Evolutionary conservation across 2,797 vertebrate genomes (phyloP), one percentile per base, ranked within the genome.

Genomic region (Eutrigla gurnardus): DNA sequence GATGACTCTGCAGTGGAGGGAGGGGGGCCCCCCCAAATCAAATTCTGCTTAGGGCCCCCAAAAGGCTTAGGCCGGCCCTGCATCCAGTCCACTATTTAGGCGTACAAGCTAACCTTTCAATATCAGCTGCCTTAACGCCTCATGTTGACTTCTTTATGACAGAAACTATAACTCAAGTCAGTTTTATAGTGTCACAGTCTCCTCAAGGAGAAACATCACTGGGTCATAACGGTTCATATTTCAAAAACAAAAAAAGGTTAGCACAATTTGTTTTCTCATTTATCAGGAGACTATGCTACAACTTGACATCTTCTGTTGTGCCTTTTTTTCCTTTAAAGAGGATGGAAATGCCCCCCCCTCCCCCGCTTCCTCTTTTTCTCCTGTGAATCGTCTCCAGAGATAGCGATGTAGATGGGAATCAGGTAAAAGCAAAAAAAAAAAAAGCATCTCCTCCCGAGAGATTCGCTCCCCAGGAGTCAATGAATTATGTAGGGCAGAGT

Each of bases 401-500:
- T 52, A 53, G 50, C 17, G n/a, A 65, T 75, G 70, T 43, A 66
- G 65, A 80, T 25, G 78, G 70, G 72, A 85, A 83, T 86, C 88
- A 87, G 86, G 88, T 92, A 83, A 86, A 81, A 77, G 81, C 83
- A 81, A 64, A 68, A 69, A 52, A 73, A 70, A 73, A 69, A 67
- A 61, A 73, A 75, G 63, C 36, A 77, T 73, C 15, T 65, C 37
- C 73, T 88, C 90, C 70, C 65, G 69, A 79, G 91, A 92, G 84
- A 85, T 50, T 14, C 47, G 54, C 80, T 88, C 65, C 91, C 88
- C 70, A 67, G 46, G 86, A 88, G 90, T 75, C 78, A 4, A 89
- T 91, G 74, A 89, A 94, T 92, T 90, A 93, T 93, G 86, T 91
- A 93, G 90, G 85, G n/a, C 87, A 88, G 83, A 82, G 71, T 80